phyloP scores from a whole-genome alignment of 2,113 vertebrate genomes.

The Nesogale talazaci region DNA sequence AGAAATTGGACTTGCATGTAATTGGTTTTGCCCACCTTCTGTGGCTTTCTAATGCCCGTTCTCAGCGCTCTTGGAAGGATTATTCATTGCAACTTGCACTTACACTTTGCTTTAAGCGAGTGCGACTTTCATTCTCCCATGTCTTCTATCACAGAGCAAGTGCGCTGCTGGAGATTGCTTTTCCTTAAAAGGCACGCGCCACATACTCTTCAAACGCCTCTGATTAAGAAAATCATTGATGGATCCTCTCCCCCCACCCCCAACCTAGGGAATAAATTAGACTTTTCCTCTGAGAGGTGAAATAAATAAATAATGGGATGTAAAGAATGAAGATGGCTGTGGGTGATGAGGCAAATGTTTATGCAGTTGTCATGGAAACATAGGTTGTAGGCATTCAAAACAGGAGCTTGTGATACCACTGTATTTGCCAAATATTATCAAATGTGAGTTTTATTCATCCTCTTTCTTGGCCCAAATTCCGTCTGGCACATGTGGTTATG shows the following conservation, averaged over 20 bases:
- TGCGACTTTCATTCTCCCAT: conserved; percentile 47
- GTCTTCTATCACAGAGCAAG: conserved; percentile 60
- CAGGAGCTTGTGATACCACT: conserved; percentile 22
- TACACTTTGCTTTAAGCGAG: conserved; percentile 40
- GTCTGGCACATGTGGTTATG: conserved; percentile 59
- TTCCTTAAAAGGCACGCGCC: conserved; percentile 62
- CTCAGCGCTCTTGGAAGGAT: conserved; percentile 26
- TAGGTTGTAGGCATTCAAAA: conserved; percentile 56
- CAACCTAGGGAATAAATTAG: conserved; percentile 64
- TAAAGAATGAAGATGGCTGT: conserved; percentile 73
- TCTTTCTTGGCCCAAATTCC: conserved; percentile 66
- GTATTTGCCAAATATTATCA: conserved; percentile 73
- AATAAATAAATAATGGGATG: conserved; percentile 64
- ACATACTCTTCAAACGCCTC: conserved; percentile 70
- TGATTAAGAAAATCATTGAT: conserved; percentile 76
- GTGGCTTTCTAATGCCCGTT: neutral
- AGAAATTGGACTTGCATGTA: neutral
- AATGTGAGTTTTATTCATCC: conserved; percentile 62
- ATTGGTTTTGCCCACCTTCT: conserved; percentile 6
- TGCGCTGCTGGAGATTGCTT: conserved; percentile 74
- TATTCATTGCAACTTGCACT: conserved; percentile 13
- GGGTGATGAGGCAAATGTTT: conserved; percentile 68
- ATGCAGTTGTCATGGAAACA: conserved; percentile 75
- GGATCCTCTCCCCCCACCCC: conserved; percentile 44
- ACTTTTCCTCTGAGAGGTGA: conserved; percentile 54